Conservation (phyloP, 1,140 invertebrate genomes). For the Aphelenchoides fujianensis region DNA sequence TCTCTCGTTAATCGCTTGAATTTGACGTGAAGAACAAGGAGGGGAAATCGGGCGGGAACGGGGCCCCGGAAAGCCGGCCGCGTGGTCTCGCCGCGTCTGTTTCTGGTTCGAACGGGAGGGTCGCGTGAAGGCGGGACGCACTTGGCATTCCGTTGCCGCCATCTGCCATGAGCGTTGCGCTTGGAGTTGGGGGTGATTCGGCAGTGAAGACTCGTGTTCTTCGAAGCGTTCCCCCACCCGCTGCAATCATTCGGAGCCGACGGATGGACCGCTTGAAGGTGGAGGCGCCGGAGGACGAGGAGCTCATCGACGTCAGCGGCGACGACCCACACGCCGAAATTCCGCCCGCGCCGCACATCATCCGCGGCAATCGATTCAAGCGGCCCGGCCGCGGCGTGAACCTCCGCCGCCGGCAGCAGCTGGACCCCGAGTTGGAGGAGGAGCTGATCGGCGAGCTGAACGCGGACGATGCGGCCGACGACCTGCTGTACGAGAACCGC, state of each 20-base stretch:
- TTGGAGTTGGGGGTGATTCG: neutral
- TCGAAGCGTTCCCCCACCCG: neutral
- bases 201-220: neutral
- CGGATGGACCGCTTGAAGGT: neutral
- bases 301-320: conserved; percentile 2
- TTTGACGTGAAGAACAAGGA: too few relatives aligned
- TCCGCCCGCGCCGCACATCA: neutral
- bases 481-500: neutral
- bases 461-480: neutral
- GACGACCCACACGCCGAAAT: neutral
- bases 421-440: neutral
- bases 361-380: neutral
- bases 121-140: too few relatives aligned
- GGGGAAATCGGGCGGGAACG: too few relatives aligned
- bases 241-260: neutral
- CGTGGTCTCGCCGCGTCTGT: too few relatives aligned
- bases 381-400: neutral
- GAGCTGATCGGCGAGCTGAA: conserved; percentile 1
- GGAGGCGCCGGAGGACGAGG: neutral
- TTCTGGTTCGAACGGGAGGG: too few relatives aligned
- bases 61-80: too few relatives aligned
- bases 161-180: neutral
- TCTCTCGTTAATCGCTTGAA: too few relatives aligned
- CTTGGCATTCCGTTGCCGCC: neutral
- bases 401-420: neutral